A percentile compares a stretch with the other conserved stretches of the same genome.
Evolutionary conservation across 2,888 invertebrate species (phyloP).

Genomic region (Nowickia ferox): DNA sequence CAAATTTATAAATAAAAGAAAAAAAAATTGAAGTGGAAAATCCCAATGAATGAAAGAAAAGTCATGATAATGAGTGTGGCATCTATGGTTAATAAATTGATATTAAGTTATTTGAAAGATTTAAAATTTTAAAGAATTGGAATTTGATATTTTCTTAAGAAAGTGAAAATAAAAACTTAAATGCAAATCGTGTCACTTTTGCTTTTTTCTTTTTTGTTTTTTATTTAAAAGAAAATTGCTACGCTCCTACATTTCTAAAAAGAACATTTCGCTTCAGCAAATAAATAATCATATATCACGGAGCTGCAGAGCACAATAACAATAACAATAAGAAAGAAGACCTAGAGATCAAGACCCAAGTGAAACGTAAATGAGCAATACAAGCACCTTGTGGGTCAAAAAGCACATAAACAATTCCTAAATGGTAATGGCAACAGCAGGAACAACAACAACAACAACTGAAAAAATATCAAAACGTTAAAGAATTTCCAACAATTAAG

Average conservation of each 20-base stretch:
- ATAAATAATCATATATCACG: slow-evolving; percentile 49
- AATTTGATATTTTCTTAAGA: slow-evolving; percentile 23
- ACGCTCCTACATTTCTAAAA: not conserved
- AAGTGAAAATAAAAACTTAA: slow-evolving; percentile 15
- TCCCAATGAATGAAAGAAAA: not conserved
- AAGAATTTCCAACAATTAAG: slow-evolving; percentile 51
- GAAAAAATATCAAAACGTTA: slow-evolving; percentile 11
- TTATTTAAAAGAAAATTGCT: not conserved
- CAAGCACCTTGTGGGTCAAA: slow-evolving; percentile 72
- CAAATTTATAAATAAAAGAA: slow-evolving; percentile 47
- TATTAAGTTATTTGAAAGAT: slow-evolving; percentile 21
- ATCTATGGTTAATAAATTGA: slow-evolving; percentile 58
- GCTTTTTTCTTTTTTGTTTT: not conserved
- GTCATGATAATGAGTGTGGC: slow-evolving; percentile 27
- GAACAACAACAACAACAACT: slow-evolving; percentile 12
- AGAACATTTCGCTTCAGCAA: slow-evolving; percentile 36
- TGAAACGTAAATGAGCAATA: slow-evolving; percentile 68
- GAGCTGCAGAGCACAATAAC: slow-evolving; percentile 15
- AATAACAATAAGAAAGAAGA: slow-evolving; percentile 60
- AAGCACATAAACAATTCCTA: slow-evolving; percentile 73
- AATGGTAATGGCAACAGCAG: slow-evolving; percentile 57
- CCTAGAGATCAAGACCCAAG: slow-evolving; percentile 69
- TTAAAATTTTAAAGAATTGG: not conserved
- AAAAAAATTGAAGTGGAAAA: slow-evolving; percentile 38
- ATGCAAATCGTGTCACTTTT: slow-evolving; percentile 20